Evolutionary conservation across 1,140 invertebrate genomes (phyloP).

Genomic region (Marisa cornuarietis): DNA sequence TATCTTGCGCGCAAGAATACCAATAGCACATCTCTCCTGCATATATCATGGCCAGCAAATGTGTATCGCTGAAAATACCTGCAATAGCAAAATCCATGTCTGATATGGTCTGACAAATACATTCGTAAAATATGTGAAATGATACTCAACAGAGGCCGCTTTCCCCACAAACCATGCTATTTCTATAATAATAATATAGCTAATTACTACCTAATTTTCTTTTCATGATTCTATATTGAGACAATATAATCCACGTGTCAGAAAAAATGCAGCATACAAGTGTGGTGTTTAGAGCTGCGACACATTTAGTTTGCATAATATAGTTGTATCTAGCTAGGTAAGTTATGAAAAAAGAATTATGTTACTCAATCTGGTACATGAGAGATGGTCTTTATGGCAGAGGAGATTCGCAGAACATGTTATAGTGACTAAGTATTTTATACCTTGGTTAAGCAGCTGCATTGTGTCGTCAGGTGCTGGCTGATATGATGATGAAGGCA

Average conservation of each 20-base stretch:
- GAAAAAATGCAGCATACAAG: not conserved
- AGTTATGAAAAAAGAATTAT: not conserved
- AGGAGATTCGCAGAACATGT: no score
- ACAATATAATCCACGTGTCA: no score
- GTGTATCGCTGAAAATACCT: constrained; percentile 58
- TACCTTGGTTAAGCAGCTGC: constrained; percentile 17
- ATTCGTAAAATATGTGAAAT: no score
- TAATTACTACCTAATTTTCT: no score
- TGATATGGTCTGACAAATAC: no score
- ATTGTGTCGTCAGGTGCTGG: constrained; percentile 17
- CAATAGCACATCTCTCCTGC: constrained; percentile 60
- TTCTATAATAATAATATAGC: no score
- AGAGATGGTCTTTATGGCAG: no score
- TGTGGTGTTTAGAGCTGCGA: not conserved
- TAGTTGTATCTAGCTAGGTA: not conserved
- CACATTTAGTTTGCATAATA: not conserved
- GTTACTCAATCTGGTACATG: no score
- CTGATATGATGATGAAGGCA: not conserved
- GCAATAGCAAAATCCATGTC: constrained; percentile 9
- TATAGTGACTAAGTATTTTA: no score
- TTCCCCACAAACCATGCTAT: no score
- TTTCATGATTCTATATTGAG: no score
- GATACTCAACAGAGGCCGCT: no score
- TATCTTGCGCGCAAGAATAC: constrained; percentile 28
- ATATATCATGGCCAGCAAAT: constrained; percentile 59